Percentiles rank a stretch among this genome's conserved stretches.
Conservation (phyloP, 1,140 invertebrate species). For the Centruroides sculpturatus region DNA sequence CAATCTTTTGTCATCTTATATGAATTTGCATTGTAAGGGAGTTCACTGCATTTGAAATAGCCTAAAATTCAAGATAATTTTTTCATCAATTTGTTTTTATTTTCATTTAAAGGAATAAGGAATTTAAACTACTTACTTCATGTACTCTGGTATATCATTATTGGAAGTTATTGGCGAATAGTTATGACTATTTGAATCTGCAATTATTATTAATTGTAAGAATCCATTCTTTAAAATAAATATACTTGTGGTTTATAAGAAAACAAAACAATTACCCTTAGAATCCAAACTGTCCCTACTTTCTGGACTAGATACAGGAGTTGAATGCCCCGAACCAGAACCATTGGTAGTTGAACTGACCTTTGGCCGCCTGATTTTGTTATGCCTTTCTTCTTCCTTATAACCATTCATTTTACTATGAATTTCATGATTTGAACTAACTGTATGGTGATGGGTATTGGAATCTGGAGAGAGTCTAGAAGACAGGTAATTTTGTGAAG, state of each 20-base stretch:
- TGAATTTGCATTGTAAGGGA: too few relatives aligned
- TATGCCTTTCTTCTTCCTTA: background rate
- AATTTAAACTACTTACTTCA: constrained; percentile 1
- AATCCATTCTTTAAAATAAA: too few relatives aligned
- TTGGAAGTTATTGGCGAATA: background rate
- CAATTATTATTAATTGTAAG: too few relatives aligned
- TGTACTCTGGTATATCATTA: constrained; percentile 5
- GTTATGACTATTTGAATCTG: too few relatives aligned
- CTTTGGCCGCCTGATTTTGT: background rate
- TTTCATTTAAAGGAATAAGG: background rate
- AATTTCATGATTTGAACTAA: background rate
- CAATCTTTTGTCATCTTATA: too few relatives aligned
- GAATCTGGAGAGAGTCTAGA: constrained; percentile 9
- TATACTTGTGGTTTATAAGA: too few relatives aligned
- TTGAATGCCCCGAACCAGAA: constrained; percentile 12
- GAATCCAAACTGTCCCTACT: constrained; percentile 16
- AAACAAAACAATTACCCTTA: constrained; percentile 1
- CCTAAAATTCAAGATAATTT: too few relatives aligned
- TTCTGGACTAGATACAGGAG: constrained; percentile 23
- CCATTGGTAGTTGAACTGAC: constrained; percentile 14
- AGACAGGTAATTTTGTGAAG: too few relatives aligned
- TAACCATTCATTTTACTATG: constrained; percentile 10
- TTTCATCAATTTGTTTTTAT: too few relatives aligned
- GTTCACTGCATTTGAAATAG: too few relatives aligned
- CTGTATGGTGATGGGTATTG: constrained; percentile 1